A percentile compares a stretch with the other conserved stretches of the same genome.
Evolutionary conservation across 2,113 vertebrate genomes (phyloP).

Genomic region (Alligator mississippiensis): DNA sequence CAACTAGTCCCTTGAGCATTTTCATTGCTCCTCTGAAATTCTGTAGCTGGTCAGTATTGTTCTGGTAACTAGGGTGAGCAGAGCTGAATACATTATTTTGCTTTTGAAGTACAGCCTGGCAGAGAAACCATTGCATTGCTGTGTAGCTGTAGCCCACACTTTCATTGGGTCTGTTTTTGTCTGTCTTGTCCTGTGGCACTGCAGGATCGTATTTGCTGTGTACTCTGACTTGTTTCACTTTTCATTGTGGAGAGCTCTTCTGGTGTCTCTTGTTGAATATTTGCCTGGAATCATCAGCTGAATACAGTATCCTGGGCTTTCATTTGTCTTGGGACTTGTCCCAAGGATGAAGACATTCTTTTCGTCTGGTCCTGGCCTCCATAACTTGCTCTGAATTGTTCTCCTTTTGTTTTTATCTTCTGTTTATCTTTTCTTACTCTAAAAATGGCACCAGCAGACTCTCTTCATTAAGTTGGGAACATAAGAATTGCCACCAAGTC

Average conservation of each 20-base stretch:
- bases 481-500: neutral
- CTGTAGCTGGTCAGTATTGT: neutral
- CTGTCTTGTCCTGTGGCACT: neutral
- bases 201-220: neutral
- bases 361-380: rapidly evolving
- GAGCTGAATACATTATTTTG: neutral
- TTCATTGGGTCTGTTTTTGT: neutral
- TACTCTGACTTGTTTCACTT: rapidly evolving
- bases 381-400: neutral
- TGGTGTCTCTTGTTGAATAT: neutral
- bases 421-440: neutral
- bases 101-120: rapidly evolving
- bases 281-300: rapidly evolving
- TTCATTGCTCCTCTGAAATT: neutral
- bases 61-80: neutral
- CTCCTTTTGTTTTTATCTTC: neutral
- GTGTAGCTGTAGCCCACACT: rapidly evolving
- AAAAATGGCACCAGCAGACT: neutral
- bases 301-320: neutral
- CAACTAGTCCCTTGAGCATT: rapidly evolving
- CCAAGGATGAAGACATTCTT: rapidly evolving
- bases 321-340: neutral
- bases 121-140: neutral
- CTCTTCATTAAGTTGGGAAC: neutral
- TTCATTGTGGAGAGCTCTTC: neutral